A percentile compares a stretch with the other conserved stretches of the same genome.
phyloP scores from a whole-genome alignment of 1,140 invertebrate genomes.

The Eupristina koningsbergeri region DNA sequence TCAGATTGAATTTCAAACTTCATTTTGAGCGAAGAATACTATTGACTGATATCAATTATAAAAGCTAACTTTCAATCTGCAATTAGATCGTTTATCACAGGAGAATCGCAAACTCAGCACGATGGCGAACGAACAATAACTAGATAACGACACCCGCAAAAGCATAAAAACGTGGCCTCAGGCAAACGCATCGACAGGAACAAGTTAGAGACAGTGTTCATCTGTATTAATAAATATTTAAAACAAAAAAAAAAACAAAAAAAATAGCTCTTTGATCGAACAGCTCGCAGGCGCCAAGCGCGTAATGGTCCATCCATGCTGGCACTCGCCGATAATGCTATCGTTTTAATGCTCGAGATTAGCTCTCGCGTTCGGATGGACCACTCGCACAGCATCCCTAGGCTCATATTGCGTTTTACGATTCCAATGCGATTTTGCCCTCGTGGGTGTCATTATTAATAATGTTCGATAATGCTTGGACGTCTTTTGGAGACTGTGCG shows the following conservation, averaged over 20 bases:
- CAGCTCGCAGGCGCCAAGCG: background rate
- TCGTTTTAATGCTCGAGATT: constrained; percentile 32
- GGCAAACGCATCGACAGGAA: background rate
- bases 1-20: background rate
- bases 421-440: background rate
- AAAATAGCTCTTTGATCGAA: constrained; percentile 16
- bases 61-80: background rate
- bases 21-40: background rate
- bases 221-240: background rate
- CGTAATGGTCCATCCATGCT: background rate
- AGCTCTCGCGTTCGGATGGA: background rate
- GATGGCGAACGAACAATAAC: background rate
- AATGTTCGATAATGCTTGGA: background rate
- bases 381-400: background rate
- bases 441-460: background rate
- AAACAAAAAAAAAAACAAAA: too few species aligned
- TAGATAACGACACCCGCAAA: background rate
- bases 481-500: background rate
- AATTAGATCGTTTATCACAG: background rate
- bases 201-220: background rate
- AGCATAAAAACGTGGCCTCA: background rate
- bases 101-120: background rate
- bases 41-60: background rate
- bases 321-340: constrained; percentile 28
- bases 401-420: constrained; percentile 1